Conservation (phyloP, 2,113 vertebrate genomes). For the Formicarius rufipectus region DNA sequence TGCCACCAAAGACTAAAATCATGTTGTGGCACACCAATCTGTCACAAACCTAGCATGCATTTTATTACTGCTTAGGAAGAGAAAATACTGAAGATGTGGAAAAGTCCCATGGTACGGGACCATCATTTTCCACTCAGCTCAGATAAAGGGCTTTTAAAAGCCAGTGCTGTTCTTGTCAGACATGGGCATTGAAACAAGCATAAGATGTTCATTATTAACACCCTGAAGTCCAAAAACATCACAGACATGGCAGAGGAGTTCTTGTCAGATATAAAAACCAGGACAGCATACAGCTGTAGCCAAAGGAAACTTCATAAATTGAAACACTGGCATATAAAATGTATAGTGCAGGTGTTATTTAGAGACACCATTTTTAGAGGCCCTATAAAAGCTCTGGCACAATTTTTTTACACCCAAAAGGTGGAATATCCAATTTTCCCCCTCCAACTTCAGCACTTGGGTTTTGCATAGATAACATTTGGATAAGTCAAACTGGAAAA, state of each 20-base stretch:
- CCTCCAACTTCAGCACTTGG: neutral
- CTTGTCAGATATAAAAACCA: slow-evolving; percentile 16
- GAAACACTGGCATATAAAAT: slow-evolving; percentile 30
- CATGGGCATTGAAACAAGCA: neutral
- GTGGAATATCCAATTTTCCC: neutral
- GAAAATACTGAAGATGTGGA: neutral
- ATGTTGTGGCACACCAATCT: neutral
- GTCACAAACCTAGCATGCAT: neutral
- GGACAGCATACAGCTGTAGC: neutral
- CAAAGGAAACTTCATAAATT: slow-evolving; percentile 47
- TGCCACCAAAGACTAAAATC: neutral
- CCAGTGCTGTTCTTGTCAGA: neutral
- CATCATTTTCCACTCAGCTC: slow-evolving; percentile 28
- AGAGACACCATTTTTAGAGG: slow-evolving; percentile 4
- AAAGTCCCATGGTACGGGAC: neutral
- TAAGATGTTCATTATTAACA: slow-evolving; percentile 49
- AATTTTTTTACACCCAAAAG: neutral
- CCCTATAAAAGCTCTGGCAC: slow-evolving; percentile 14
- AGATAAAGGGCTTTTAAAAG: slow-evolving; percentile 20
- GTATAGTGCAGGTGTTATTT: slow-evolving; percentile 40
- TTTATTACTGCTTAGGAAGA: neutral
- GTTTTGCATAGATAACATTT: neutral
- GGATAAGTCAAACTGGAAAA: neutral
- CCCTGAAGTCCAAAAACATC: neutral
- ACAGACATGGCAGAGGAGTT: neutral